Base-by-base conservation (phyloP, 1,140 invertebrate species). In the Listronotus oregonensis region DNA sequence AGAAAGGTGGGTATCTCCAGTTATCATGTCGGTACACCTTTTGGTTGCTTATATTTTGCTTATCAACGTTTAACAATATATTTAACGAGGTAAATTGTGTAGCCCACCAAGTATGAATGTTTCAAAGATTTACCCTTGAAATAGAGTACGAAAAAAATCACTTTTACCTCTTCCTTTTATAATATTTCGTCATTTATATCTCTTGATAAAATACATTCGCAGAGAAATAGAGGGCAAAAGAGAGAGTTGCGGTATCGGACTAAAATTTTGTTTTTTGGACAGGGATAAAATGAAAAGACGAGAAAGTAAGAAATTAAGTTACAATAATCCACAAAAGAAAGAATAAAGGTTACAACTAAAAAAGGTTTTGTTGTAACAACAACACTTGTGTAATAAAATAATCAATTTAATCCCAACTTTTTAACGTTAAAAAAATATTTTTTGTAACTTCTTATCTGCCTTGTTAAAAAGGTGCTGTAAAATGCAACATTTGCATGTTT, bases 121-220 rank as follows among this genome's bases (percentile, higher is more conserved):
- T 97, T 78, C 96, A 98, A 84, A 85, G 96, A 55, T 99, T 97
- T 81, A 93, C 93, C n/a, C 93, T 98, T 52, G 95, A 98, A 8
- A 96, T 98, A 89, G 96, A 98, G 76, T 98, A 98, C 77, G 96
- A 98, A 80, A 95, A 74, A 97, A 97, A 70, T 96, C 97, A 0
- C 89, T 97, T 6, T 82, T 99, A 55, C 96, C 97, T 4, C 96
- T 97, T 0, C 97, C 97, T 0, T 85, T 99, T 44, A 98, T 97
- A 64, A 85, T 92, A 44, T 85, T 99, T 63, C 94, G 89, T 77
- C 96, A 98, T 77, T 83, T 96, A 50, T 95, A 92, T 79, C 86
- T 95, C 17, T 80, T 95, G 15, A 82, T 94, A 32, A 94, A 95
- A 81, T 96, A 91, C 81, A 84, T 93, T 52, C 86, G 89, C 50